A percentile compares a stretch with the other conserved stretches of the same genome.
phyloP scores from a whole-genome alignment of 2,797 vertebrate species.

The Alca torda region DNA sequence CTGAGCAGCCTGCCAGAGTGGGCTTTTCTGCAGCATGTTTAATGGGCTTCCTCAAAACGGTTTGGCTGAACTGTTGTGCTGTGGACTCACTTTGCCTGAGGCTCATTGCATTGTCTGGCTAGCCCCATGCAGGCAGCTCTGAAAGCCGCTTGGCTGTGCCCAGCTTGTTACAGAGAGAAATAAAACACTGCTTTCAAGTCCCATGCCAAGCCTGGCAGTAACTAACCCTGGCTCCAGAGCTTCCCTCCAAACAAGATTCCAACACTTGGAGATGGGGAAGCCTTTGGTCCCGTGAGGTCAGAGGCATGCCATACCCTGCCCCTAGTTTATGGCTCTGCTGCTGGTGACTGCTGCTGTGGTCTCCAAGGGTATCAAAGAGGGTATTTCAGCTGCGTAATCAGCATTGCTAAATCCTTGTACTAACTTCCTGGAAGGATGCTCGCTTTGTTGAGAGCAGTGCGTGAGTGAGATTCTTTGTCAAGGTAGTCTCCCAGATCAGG shows the following conservation, averaged over 20 bases:
- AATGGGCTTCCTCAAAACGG: background rate
- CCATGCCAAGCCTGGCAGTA: background rate
- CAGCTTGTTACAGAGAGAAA: background rate
- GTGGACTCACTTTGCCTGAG: fast-evolving
- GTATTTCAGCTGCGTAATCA: background rate
- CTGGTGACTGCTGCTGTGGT: background rate
- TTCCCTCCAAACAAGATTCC: background rate
- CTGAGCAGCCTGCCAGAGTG: background rate
- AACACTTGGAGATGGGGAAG: background rate
- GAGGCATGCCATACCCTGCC: background rate
- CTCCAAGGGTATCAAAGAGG: background rate
- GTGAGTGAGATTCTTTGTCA: background rate
- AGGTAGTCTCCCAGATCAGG: background rate
- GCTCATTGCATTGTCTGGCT: background rate
- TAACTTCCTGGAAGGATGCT: background rate
- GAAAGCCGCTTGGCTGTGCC: background rate
- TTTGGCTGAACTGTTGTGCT: background rate
- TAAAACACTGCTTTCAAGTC: background rate
- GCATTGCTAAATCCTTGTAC: background rate
- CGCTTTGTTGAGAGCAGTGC: background rate
- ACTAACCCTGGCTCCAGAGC: background rate
- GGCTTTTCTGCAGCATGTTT: background rate
- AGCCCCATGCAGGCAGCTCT: background rate
- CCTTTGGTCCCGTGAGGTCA: fast-evolving
- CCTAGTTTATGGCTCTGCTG: background rate